phyloP scores from a whole-genome alignment of 2,888 invertebrate species.

The Aphrophora alni region DNA sequence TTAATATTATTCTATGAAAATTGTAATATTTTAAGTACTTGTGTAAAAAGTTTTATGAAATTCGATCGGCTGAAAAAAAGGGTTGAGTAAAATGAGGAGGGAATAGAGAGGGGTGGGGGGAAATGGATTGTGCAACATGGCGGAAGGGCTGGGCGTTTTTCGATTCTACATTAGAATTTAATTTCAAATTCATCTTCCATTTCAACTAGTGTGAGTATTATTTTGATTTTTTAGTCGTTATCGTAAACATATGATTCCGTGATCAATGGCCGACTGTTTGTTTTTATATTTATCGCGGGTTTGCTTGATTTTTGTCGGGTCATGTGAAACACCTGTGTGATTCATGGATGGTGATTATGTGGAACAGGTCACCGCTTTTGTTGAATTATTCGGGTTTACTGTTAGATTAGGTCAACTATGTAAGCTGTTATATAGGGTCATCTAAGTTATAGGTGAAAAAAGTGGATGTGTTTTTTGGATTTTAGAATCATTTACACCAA shows the following conservation, averaged over 20 bases:
- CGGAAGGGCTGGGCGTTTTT: constrained; percentile 66
- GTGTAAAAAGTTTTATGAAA: constrained; percentile 28
- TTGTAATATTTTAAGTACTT: constrained; percentile 3
- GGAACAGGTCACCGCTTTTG: constrained; percentile 14
- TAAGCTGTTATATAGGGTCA: not conserved
- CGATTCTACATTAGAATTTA: not conserved
- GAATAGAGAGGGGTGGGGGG: constrained; percentile 47
- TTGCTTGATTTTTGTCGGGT: constrained; percentile 36
- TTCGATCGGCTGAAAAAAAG: constrained; percentile 44
- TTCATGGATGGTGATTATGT: constrained; percentile 40
- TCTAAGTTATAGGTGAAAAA: not conserved
- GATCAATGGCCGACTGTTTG: not conserved
- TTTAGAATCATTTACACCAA: no score
- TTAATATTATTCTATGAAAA: not conserved
- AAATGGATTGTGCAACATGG: constrained; percentile 62
- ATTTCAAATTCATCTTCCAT: not conserved
- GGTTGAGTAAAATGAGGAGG: constrained; percentile 46
- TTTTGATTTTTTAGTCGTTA: constrained; percentile 4
- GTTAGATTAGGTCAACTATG: not conserved
- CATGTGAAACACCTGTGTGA: constrained; percentile 48
- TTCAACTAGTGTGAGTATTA: not conserved
- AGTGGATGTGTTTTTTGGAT: no score
- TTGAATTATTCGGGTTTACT: not conserved
- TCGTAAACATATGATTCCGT: not conserved
- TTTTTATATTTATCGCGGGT: not conserved